These are phyloP conservation scores for Urosaurus nigricauda DNA, from an alignment of 2,797 vertebrate genomes.

Conservation along the genomic window DNA sequence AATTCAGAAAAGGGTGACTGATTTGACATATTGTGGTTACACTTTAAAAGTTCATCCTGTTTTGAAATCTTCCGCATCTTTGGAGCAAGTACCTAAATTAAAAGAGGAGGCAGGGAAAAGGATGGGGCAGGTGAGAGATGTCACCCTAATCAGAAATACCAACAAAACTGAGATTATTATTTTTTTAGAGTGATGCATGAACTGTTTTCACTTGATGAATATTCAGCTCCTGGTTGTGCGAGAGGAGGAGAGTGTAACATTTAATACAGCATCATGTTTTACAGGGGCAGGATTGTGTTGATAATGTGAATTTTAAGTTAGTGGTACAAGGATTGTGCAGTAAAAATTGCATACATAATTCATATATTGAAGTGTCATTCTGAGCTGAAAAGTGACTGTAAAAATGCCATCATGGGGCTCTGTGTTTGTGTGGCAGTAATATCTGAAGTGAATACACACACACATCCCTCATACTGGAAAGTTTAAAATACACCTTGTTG, in stretches of 20 bases:
- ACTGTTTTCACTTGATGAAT: conserved; percentile 58
- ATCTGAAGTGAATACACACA: background rate
- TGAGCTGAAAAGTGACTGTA: background rate
- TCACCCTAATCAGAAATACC: conserved; percentile 27
- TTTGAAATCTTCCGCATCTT: conserved; percentile 26
- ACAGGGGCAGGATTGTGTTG: conserved; percentile 32
- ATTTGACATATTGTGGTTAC: background rate
- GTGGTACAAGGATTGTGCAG: conserved; percentile 15
- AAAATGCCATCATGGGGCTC: background rate
- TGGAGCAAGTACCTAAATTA: conserved; percentile 18
- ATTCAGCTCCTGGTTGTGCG: conserved; percentile 54
- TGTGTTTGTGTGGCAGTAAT: background rate
- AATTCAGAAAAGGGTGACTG: conserved; percentile 69
- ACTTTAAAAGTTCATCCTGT: conserved; percentile 49
- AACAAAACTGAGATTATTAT: conserved; percentile 26
- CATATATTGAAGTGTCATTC: conserved; percentile 23
- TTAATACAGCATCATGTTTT: conserved; percentile 57
- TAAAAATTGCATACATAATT: conserved; percentile 35
- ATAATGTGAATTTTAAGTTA: conserved; percentile 38
- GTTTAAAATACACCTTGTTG: background rate
- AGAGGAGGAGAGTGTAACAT: conserved; percentile 34
- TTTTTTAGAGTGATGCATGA: conserved; percentile 15
- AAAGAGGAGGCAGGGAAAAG: conserved; percentile 5
- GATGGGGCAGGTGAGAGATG: conserved; percentile 18
- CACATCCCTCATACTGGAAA: background rate